A percentile compares a stretch with the other conserved stretches of the same genome.
Conservation (phyloP, 2,888 invertebrate species). For the Zonitis immaculata region DNA sequence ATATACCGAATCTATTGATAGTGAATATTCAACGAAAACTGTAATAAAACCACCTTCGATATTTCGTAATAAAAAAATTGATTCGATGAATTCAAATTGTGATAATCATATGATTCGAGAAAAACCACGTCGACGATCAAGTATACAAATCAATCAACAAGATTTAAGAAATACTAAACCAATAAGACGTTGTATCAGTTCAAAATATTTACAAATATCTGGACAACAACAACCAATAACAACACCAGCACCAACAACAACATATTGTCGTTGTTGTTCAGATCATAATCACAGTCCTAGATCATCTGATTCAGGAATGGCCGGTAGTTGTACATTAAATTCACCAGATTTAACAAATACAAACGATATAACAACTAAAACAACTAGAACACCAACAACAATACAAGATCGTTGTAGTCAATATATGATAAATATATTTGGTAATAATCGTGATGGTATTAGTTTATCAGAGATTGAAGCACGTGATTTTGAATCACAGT, state of each 20-base stretch:
- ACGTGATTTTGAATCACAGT: slow-evolving; percentile 62
- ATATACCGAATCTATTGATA: slow-evolving; percentile 36
- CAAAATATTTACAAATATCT: slow-evolving; percentile 46
- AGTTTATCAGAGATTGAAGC: slow-evolving; percentile 55
- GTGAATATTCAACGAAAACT: slow-evolving; percentile 35
- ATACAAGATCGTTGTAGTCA: slow-evolving; percentile 33
- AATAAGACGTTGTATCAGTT: slow-evolving; percentile 50
- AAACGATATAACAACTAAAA: slow-evolving; percentile 26
- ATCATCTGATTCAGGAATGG: slow-evolving; percentile 81
- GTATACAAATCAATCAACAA: slow-evolving; percentile 38
- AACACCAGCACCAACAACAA: slow-evolving; percentile 19
- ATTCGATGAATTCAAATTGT: slow-evolving; percentile 35
- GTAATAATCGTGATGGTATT: slow-evolving; percentile 26
- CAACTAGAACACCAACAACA: slow-evolving; percentile 11
- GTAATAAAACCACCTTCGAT: slow-evolving; percentile 56
- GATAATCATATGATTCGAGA: slow-evolving; percentile 45
- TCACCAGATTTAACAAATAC: slow-evolving; percentile 59
- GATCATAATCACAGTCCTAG: slow-evolving; percentile 59
- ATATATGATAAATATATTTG: slow-evolving; percentile 32
- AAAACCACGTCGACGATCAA: slow-evolving; percentile 50
- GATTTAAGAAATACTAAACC: slow-evolving; percentile 23
- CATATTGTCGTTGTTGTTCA: slow-evolving; percentile 37
- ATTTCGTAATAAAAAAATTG: slow-evolving; percentile 45
- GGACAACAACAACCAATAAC: slow-evolving; percentile 6
- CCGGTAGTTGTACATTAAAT: slow-evolving; percentile 72